Base-by-base conservation (phyloP, 2,888 invertebrate genomes). In the Drosophila hamatofila region DNA sequence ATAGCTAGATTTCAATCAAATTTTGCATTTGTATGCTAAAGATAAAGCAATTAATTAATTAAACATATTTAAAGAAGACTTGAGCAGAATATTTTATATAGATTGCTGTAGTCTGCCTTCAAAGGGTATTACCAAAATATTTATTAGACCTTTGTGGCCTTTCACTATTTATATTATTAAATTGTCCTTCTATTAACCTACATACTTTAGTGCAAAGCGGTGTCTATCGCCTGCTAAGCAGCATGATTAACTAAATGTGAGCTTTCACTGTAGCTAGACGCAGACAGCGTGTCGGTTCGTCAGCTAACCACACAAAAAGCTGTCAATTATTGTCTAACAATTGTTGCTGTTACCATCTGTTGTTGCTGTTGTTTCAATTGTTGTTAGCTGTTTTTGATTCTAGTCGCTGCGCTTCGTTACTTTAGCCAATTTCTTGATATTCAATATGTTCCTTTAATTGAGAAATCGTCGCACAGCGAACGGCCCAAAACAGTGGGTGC, bases 371-470 rank as follows among this genome's bases (percentile, higher is more conserved):
- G 30, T 49, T 60, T 37, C 48, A 51, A 33, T 46, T 9, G 21
- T 60, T 65, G 18, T 27, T 56, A 30, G 30, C 44, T 25, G 37
- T 16, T 14, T 37, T 37, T 46, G 46, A 18, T 44, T 37, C 18
- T 44, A 44, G 41, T 16, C 46, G 83, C 76, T 83, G 87, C 84
- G 83, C 89, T 86, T 84, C 62, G 79, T 75, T 86, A 84, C 70
- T 72, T 80, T 63, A 88, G 73, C 70, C 70, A 71, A 72, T 72
- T 70, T 72, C 72, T 75, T 89, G 87, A 84, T 76, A 89, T 87
- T 87, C 68, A 83, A 84, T 84, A 78, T 76, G 84, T 44, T 70
- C 69, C 68, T 80, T 82, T 80, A 66, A 78, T 75, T 75, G 46
- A 56, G 72, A 52, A 63, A 63, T 21, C 51, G n/a, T 39, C 44